Evolutionary conservation across 1,140 invertebrate genomes (phyloP).

Genomic region (Oppia nitens): DNA sequence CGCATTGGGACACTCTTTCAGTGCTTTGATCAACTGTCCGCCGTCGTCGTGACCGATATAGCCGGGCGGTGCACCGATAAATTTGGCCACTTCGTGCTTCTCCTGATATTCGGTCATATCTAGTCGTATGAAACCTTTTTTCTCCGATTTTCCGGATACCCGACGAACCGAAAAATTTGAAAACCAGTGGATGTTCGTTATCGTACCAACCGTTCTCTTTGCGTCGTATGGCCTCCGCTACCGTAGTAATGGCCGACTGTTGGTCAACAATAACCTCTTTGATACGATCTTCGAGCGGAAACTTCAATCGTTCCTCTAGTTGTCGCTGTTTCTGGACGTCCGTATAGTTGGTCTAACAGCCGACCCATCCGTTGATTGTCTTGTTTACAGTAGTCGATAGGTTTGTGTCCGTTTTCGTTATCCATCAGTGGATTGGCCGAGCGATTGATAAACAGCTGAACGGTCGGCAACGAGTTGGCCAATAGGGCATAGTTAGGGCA

Average conservation of each 20-base stretch:
- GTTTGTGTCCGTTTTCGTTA: slow-evolving; percentile 57
- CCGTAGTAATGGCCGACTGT: slow-evolving; percentile 65
- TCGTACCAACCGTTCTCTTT: slow-evolving; percentile 82
- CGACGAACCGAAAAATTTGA: slow-evolving; percentile 82
- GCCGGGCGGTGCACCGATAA: slow-evolving; percentile 82
- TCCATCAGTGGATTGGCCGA: slow-evolving; percentile 36
- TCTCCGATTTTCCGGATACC: slow-evolving; percentile 63
- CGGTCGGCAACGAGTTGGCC: slow-evolving; percentile 43
- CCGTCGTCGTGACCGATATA: slow-evolving; percentile 87
- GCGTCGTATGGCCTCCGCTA: slow-evolving; percentile 64
- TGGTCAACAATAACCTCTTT: slow-evolving; percentile 74
- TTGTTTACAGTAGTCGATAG: slow-evolving; percentile 48
- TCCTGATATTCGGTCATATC: slow-evolving; percentile 95
- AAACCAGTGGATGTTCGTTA: slow-evolving; percentile 77
- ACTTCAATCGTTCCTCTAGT: slow-evolving; percentile 61
- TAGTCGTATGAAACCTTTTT: slow-evolving; percentile 58
- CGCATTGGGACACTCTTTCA: slow-evolving; percentile 59
- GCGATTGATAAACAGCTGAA: slow-evolving; percentile 30
- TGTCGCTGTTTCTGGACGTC: slow-evolving; percentile 38
- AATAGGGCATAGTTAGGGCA: slow-evolving; percentile 74
- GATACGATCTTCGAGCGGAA: slow-evolving; percentile 67
- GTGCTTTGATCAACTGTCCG: slow-evolving; percentile 67
- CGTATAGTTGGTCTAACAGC: slow-evolving; percentile 34
- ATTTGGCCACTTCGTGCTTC: slow-evolving; percentile 75
- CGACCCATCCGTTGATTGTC: slow-evolving; percentile 38